phyloP scores from a whole-genome alignment of 2,888 invertebrate species.

The Limnephilus marmoratus region DNA sequence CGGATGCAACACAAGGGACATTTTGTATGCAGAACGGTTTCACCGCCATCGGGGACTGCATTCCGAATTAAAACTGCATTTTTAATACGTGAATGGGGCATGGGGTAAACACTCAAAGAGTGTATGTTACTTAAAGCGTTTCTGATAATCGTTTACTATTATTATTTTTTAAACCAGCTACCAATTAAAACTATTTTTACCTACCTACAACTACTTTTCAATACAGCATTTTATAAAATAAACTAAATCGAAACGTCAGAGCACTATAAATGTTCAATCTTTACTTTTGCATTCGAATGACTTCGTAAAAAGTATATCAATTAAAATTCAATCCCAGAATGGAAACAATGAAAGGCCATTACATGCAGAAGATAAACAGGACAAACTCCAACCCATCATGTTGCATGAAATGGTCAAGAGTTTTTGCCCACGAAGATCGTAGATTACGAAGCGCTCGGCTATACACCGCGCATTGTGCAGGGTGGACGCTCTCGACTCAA shows the following conservation, averaged over 20 bases:
- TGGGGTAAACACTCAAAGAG: neutral
- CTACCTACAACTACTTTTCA: neutral
- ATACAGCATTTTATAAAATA: neutral
- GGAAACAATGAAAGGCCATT: neutral
- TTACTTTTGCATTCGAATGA: neutral
- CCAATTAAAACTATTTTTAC: neutral
- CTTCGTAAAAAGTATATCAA: neutral
- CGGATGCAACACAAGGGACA: neutral
- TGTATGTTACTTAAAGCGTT: neutral
- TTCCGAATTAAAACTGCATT: constrained; percentile 16
- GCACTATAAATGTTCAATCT: neutral
- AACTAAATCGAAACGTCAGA: neutral
- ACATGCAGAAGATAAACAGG: neutral
- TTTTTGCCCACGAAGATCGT: neutral
- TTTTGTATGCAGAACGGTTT: neutral
- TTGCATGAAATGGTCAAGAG: neutral
- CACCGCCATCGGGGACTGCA: neutral
- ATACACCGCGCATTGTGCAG: neutral
- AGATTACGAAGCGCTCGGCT: neutral
- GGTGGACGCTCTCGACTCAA: neutral
- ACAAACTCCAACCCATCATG: neutral
- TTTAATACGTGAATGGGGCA: neutral
- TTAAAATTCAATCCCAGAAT: neutral
- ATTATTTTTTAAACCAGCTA: too few relatives aligned
- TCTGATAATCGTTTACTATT: neutral